Conservation (phyloP, 2,797 vertebrate genomes). For the Sparidentex hasta region DNA sequence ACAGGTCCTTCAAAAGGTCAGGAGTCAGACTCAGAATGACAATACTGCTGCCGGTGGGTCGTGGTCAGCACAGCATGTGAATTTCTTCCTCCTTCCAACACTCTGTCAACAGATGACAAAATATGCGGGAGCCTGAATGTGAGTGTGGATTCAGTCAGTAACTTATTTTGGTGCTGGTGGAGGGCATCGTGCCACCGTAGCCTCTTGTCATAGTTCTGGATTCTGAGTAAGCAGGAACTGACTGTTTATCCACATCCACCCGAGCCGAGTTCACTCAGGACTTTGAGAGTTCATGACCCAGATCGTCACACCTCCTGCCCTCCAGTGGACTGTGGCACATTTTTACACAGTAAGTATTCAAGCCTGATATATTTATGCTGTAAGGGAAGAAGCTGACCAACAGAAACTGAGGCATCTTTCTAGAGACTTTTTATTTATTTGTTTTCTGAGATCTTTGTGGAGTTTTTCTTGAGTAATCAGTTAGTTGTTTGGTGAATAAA, state of each 20-base stretch:
- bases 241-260: conserved; percentile 52
- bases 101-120: conserved; percentile 68
- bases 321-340: not conserved
- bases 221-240: conserved; percentile 60
- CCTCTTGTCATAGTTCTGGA: conserved; percentile 55
- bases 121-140: conserved; percentile 60
- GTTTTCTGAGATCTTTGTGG: too few species aligned
- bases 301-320: conserved; percentile 39
- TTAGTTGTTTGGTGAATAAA: too few species aligned
- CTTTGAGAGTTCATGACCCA: conserved; percentile 41
- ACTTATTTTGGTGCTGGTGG: conserved; percentile 66
- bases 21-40: conserved; percentile 11
- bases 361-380: not conserved
- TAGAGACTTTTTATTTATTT: too few species aligned
- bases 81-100: conserved; percentile 49
- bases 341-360: not conserved
- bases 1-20: conserved; percentile 11
- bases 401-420: too few species aligned
- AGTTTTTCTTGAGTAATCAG: too few species aligned
- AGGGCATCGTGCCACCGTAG: conserved; percentile 56
- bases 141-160: conserved; percentile 54
- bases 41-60: conserved; percentile 4
- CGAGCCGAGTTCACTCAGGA: conserved; percentile 61
- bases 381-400: too few species aligned
- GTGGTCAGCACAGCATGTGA: conserved; percentile 17